Conservation (phyloP, 2,797 vertebrate genomes). For the Neopelma chrysocephalum region DNA sequence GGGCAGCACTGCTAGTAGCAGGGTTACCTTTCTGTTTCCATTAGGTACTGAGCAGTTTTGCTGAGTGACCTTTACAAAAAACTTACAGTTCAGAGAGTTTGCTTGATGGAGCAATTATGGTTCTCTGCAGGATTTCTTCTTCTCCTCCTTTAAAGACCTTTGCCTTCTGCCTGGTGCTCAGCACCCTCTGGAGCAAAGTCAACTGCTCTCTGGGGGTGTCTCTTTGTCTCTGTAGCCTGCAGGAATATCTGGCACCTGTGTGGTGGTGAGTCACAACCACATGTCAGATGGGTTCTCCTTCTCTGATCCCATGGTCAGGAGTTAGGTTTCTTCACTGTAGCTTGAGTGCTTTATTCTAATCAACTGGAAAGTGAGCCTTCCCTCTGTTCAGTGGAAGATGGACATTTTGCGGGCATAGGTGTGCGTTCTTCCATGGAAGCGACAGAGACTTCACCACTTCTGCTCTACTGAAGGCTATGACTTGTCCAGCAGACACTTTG, state of each 20-base stretch:
- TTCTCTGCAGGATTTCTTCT: neutral
- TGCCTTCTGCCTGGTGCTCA: neutral
- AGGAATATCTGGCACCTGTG: rapidly evolving
- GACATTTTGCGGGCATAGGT: neutral
- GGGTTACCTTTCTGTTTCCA: neutral
- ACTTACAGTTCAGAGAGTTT: neutral
- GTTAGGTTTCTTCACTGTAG: neutral
- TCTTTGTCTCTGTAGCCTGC: neutral
- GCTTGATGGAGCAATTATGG: neutral
- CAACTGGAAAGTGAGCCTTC: neutral
- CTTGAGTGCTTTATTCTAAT: neutral
- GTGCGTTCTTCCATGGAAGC: neutral
- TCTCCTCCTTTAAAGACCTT: neutral
- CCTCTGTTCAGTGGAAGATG: neutral
- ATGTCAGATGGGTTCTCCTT: neutral
- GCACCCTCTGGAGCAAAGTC: rapidly evolving
- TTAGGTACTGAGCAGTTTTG: neutral
- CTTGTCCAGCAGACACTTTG: neutral
- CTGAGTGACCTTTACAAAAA: neutral
- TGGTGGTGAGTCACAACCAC: neutral
- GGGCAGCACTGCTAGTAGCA: neutral
- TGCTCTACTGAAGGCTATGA: neutral
- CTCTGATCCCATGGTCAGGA: neutral
- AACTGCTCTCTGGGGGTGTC: neutral
- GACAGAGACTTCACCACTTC: neutral